A percentile compares a stretch with the other conserved stretches of the same genome.
Evolutionary conservation across 2,888 invertebrate genomes (phyloP).

Genomic region (Diarsia rubi): DNA sequence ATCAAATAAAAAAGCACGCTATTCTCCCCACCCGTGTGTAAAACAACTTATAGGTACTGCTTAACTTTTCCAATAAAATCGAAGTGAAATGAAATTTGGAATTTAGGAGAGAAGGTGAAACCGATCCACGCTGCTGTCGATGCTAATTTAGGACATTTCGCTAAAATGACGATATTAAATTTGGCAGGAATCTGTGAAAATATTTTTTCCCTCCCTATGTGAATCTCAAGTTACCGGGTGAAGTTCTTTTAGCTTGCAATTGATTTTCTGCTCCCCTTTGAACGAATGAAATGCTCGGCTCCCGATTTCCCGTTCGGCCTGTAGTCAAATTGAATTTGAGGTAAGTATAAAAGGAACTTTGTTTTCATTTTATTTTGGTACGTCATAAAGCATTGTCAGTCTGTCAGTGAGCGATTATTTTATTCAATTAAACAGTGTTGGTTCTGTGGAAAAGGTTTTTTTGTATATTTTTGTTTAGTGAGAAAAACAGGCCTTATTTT

Average conservation of each 20-base stretch:
- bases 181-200: constrained; percentile 72
- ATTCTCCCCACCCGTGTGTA: constrained; percentile 37
- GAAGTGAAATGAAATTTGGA: constrained; percentile 87
- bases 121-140: constrained; percentile 77
- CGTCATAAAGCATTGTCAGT: constrained; percentile 22
- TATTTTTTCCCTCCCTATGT: constrained; percentile 59
- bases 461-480: background rate
- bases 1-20: background rate
- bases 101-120: constrained; percentile 84
- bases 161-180: constrained; percentile 75
- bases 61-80: constrained; percentile 90
- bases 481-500: constrained; percentile 2
- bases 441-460: background rate
- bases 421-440: constrained; percentile 16
- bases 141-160: constrained; percentile 80
- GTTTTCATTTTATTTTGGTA: constrained; percentile 37
- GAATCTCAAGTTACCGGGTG: constrained; percentile 55
- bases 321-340: constrained; percentile 46
- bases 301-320: constrained; percentile 14
- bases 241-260: constrained; percentile 55
- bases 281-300: constrained; percentile 33
- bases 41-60: constrained; percentile 78
- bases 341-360: constrained; percentile 30
- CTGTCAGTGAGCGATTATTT: background rate
- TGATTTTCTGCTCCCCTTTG: constrained; percentile 52